These are phyloP conservation scores for Aphodius granarius DNA, from an alignment of 2,888 invertebrate genomes.

Conservation along the genomic window DNA sequence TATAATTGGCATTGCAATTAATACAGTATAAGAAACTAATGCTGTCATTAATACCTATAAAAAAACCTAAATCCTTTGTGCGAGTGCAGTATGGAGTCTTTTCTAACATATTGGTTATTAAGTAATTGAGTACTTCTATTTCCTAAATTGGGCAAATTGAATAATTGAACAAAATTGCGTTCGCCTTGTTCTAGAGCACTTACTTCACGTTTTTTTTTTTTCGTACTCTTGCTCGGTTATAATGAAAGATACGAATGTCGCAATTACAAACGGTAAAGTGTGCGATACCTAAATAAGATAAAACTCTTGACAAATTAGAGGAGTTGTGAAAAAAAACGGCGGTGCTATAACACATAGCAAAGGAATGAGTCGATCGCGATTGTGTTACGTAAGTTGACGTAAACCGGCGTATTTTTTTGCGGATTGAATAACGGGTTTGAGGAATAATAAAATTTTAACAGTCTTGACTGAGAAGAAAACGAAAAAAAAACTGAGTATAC, in stretches of 20 bases:
- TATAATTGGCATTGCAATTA: background rate
- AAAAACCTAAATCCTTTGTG: background rate
- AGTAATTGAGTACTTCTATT: slow-evolving; percentile 4
- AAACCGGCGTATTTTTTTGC: slow-evolving; percentile 2
- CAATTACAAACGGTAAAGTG: slow-evolving; percentile 8
- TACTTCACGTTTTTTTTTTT: background rate
- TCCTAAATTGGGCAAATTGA: slow-evolving; percentile 5
- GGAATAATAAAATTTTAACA: slow-evolving; percentile 9
- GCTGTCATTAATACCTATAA: background rate
- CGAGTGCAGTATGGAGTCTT: background rate
- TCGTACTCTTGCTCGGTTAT: background rate
- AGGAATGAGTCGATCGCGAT: background rate
- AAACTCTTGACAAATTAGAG: slow-evolving; percentile 12
- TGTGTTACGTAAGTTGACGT: background rate
- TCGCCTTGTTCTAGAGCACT: slow-evolving; percentile 4
- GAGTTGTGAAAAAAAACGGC: background rate
- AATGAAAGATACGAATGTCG: slow-evolving; percentile 6
- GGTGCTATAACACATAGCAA: background rate
- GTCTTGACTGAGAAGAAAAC: background rate
- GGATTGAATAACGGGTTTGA: slow-evolving; percentile 1
- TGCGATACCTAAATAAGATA: slow-evolving; percentile 10
- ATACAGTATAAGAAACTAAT: background rate
- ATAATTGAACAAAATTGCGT: slow-evolving; percentile 10
- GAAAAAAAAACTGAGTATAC: background rate
- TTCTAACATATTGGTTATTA: background rate